These are phyloP conservation scores for Antechinus stuartii DNA, from an alignment of 2,113 vertebrate species.

Conservation along the genomic window DNA sequence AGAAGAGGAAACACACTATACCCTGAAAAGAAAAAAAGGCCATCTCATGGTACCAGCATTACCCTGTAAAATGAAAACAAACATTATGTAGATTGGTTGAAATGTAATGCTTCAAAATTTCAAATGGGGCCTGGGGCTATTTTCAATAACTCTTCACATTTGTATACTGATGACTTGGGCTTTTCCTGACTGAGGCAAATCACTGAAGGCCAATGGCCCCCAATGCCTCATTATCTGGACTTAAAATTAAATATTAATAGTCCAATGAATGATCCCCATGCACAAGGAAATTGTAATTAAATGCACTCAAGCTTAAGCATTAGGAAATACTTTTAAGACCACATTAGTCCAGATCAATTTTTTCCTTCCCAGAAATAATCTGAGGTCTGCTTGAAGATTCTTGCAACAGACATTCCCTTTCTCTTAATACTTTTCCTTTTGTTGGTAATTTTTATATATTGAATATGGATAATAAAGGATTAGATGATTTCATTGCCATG, in stretches of 20 bases:
- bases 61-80: constrained; percentile 83
- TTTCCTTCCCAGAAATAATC: constrained; percentile 53
- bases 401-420: not conserved
- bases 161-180: not conserved
- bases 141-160: no score
- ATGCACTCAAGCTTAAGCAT: constrained; percentile 16
- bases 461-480: not conserved
- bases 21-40: constrained; percentile 87
- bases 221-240: constrained; percentile 29
- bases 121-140: not conserved
- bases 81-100: constrained; percentile 28
- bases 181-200: constrained; percentile 16
- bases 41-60: constrained; percentile 72
- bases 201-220: not conserved
- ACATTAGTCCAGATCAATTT: not conserved
- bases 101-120: constrained; percentile 11
- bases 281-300: constrained; percentile 43
- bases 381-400: not conserved
- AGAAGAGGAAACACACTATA: constrained; percentile 72
- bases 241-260: constrained; percentile 53
- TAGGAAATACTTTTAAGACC: constrained; percentile 15
- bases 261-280: not conserved
- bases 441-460: not conserved
- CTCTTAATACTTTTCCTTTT: not conserved
- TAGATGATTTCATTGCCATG: not conserved